phyloP scores from a whole-genome alignment of 23 tunicate species.

The Pegea sp. region DNA sequence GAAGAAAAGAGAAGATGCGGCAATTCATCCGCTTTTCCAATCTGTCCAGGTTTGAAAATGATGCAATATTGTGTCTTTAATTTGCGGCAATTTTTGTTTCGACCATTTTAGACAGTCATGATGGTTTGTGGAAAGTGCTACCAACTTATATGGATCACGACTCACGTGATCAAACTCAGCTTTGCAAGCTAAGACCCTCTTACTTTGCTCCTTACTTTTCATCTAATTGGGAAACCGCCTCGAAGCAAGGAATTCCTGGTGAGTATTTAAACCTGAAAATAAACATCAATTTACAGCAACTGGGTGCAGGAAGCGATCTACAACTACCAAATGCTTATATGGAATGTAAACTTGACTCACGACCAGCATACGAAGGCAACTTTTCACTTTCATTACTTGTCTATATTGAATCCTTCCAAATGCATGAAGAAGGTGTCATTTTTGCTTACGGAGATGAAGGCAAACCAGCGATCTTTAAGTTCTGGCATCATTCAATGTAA shows the following conservation, averaged over 20 bases:
- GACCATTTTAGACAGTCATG: not conserved
- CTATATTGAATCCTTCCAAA: not conserved
- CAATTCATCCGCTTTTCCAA: not conserved
- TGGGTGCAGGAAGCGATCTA: not conserved
- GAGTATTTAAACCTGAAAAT: too few relatives aligned
- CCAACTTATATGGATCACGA: not conserved
- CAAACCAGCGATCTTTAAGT: not conserved
- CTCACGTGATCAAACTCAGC: not conserved
- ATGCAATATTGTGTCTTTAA: too few relatives aligned
- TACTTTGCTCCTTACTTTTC: not conserved
- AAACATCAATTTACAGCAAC: not conserved
- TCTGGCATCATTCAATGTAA: not conserved
- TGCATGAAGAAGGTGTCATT: not conserved
- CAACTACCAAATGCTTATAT: not conserved
- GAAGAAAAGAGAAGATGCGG: not conserved
- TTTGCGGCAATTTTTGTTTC: too few relatives aligned
- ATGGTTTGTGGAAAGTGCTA: not conserved
- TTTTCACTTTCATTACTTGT: not conserved
- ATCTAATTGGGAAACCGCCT: not conserved
- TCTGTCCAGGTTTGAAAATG: conserved; percentile 1
- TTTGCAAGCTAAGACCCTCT: not conserved
- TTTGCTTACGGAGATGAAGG: not conserved
- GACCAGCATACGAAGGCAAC: not conserved
- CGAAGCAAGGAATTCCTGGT: not conserved
- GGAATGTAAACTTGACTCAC: not conserved